phyloP scores from a whole-genome alignment of 2,888 invertebrate genomes.

The Drosophila imparisetae region DNA sequence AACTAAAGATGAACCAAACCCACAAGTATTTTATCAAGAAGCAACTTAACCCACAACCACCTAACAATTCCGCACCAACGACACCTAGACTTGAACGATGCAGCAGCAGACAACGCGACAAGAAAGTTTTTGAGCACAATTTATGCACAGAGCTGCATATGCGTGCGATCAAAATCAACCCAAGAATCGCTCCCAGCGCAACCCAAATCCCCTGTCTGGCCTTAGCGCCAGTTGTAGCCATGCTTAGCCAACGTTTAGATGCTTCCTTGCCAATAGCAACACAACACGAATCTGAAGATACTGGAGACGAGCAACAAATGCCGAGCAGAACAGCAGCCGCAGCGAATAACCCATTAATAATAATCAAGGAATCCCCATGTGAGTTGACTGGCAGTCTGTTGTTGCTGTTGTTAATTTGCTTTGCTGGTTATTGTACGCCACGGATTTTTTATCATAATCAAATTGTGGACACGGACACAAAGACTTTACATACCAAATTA shows the following conservation, averaged over 20 bases:
- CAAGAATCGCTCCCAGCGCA: conserved; percentile 21
- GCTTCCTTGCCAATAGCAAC: conserved; percentile 63
- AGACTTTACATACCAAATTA: conserved; percentile 81
- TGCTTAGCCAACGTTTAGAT: conserved; percentile 76
- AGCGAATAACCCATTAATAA: conserved; percentile 21
- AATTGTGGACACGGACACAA: conserved; percentile 69
- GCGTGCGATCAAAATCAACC: conserved; percentile 31
- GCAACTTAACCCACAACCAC: conserved; percentile 74
- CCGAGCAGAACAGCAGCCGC: conserved; percentile 39
- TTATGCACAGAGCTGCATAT: conserved; percentile 65
- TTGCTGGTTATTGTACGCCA: conserved; percentile 43
- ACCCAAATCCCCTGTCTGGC: conserved; percentile 32
- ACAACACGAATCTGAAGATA: conserved; percentile 22
- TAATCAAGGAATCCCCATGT: conserved; percentile 37
- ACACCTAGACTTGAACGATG: conserved; percentile 60
- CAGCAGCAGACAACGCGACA: conserved; percentile 25
- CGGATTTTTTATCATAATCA: conserved; percentile 59
- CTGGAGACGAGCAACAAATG: conserved; percentile 31
- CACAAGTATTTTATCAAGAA: conserved; percentile 84
- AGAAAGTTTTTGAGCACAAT: conserved; percentile 39
- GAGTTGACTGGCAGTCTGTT: conserved; percentile 57
- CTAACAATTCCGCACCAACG: conserved; percentile 71
- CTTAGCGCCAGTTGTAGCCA: conserved; percentile 58
- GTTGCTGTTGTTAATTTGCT: conserved; percentile 67
- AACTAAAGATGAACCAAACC: conserved; percentile 86